These are phyloP conservation scores for Atherinosoma microstoma DNA, from an alignment of 2,797 vertebrate genomes.

Conservation along the genomic window DNA sequence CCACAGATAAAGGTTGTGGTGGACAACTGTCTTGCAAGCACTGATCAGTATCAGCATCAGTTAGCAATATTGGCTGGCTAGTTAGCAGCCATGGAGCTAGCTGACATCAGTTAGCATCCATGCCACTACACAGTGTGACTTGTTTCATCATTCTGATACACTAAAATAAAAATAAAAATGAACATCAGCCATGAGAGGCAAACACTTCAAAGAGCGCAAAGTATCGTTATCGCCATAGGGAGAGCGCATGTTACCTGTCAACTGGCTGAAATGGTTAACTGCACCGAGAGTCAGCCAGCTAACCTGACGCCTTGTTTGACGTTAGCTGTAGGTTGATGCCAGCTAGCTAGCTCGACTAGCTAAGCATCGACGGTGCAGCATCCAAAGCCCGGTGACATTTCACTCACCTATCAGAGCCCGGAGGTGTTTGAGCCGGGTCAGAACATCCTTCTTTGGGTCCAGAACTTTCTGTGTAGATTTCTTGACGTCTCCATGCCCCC, in stretches of 20 bases:
- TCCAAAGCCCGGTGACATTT: conserved; percentile 67
- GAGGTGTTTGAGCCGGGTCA: conserved; percentile 96
- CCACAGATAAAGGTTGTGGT: conserved; percentile 12
- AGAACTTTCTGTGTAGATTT: conserved; percentile 99
- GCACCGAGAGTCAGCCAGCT: conserved; percentile 59
- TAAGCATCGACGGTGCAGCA: conserved; percentile 51
- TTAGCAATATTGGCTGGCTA: conserved; percentile 63
- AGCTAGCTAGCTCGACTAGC: conserved; percentile 59
- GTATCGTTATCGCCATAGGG: background rate
- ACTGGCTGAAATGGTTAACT: background rate
- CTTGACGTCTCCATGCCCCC: conserved; percentile 96
- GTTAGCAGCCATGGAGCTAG: conserved; percentile 64
- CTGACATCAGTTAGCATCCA: conserved; percentile 61
- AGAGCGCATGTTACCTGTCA: conserved; percentile 11
- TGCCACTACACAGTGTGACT: conserved; percentile 39
- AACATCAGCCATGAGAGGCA: background rate
- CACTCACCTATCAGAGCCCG: conserved; percentile 93
- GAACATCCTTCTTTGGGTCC: conserved; percentile 97
- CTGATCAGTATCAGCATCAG: conserved; percentile 53
- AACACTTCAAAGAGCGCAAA: background rate
- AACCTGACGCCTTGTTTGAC: conserved; percentile 60
- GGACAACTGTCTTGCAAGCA: conserved; percentile 5
- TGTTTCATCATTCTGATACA: conserved; percentile 5
- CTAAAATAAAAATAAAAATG: background rate
- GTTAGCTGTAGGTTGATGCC: conserved; percentile 51